These are phyloP conservation scores for Lateolabrax maculatus DNA, from an alignment of 2,797 vertebrate species.

Conservation along the genomic window DNA sequence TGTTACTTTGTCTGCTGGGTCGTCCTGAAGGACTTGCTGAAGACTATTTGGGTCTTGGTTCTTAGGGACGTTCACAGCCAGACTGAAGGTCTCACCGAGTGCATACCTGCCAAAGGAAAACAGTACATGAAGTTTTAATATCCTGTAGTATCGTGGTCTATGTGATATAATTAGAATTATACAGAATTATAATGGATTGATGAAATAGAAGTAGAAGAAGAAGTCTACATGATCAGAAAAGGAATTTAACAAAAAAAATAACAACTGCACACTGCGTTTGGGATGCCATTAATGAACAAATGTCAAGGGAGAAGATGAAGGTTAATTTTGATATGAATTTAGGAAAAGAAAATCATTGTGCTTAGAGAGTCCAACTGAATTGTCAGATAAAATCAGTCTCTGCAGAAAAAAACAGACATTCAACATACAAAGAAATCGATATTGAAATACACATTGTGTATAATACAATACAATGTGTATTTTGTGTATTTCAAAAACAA, in stretches of 20 bases:
- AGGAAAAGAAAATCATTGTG: too few species aligned
- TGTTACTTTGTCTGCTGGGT: slow-evolving; percentile 22
- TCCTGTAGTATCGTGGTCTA: background rate
- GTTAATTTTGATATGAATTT: too few species aligned
- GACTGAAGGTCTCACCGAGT: slow-evolving; percentile 12
- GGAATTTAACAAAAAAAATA: background rate
- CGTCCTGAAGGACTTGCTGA: slow-evolving; percentile 5
- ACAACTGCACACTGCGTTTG: too few species aligned
- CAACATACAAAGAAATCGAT: background rate
- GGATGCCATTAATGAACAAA: too few species aligned
- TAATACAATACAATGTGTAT: background rate
- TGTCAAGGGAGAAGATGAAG: too few species aligned
- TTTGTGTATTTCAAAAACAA: too few species aligned
- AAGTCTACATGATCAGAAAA: background rate
- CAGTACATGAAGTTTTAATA: background rate
- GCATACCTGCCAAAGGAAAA: slow-evolving; percentile 36
- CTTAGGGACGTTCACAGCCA: slow-evolving; percentile 39
- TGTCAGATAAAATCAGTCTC: background rate
- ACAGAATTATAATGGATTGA: too few species aligned
- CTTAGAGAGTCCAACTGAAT: background rate
- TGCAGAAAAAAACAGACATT: background rate
- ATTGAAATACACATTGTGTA: background rate
- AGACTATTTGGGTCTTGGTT: slow-evolving; percentile 16
- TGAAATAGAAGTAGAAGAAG: too few species aligned
- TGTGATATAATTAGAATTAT: too few species aligned